A percentile compares a stretch with the other conserved stretches of the same genome.
Evolutionary conservation across 2,888 invertebrate genomes (phyloP).

Genomic region (Argyra leucocephala): DNA sequence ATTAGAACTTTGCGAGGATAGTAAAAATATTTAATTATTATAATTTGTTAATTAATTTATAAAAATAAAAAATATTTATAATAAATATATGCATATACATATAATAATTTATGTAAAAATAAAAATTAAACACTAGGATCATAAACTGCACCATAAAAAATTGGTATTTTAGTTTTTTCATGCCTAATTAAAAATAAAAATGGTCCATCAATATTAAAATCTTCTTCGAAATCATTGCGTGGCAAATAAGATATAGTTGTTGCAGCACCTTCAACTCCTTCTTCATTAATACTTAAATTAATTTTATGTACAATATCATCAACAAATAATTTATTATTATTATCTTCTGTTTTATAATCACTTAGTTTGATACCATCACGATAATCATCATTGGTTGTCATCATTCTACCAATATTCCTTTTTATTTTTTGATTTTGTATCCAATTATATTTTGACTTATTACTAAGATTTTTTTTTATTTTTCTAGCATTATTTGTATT

Average conservation of each 20-base stretch:
- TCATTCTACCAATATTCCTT: not conserved
- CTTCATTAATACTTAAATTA: conserved; percentile 49
- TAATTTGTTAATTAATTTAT: too few species aligned
- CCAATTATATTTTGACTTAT: not conserved
- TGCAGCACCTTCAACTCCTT: conserved; percentile 53
- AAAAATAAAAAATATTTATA: too few species aligned
- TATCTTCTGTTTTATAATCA: not conserved
- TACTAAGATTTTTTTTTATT: not conserved
- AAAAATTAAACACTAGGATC: conserved; percentile 35
- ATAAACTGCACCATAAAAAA: conserved; percentile 56
- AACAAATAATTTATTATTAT: conserved; percentile 39
- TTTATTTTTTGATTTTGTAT: not conserved
- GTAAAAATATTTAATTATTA: too few species aligned
- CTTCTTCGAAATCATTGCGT: conserved; percentile 43
- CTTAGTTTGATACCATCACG: not conserved
- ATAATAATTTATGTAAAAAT: too few species aligned
- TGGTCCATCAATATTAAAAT: conserved; percentile 48
- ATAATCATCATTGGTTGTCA: not conserved
- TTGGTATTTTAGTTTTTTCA: conserved; percentile 47
- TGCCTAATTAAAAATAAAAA: conserved; percentile 57
- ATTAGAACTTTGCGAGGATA: too few species aligned
- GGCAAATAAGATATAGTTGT: conserved; percentile 47
- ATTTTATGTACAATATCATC: conserved; percentile 51
- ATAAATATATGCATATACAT: too few species aligned
- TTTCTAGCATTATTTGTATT: not conserved